Percentiles rank a stretch among this genome's conserved stretches.
Conservation (phyloP, 2,888 invertebrate species). For the Stenodema calcarata region DNA sequence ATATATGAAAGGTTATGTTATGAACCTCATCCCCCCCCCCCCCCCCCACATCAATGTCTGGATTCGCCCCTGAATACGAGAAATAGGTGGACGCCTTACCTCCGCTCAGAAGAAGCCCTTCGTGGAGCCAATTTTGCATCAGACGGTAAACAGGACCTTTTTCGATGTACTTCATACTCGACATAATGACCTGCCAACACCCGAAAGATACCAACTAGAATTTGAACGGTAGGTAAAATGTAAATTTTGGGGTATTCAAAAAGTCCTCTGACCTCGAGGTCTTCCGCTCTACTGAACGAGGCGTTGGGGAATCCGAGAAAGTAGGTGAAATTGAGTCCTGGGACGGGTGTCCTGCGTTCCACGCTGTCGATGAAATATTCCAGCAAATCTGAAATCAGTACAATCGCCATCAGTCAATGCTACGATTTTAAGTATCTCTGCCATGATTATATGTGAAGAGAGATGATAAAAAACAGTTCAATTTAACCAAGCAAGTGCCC, state of each 20-base stretch:
- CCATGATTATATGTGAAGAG: too few species aligned
- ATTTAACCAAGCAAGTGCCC: too few species aligned
- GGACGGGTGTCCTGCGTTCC: background rate
- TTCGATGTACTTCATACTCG: conserved; percentile 34
- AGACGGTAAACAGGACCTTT: conserved; percentile 38
- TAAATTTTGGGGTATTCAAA: too few species aligned
- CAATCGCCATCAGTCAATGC: background rate
- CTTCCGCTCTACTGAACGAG: background rate
- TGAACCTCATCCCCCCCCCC: too few species aligned
- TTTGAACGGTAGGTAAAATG: too few species aligned
- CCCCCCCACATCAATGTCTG: too few species aligned
- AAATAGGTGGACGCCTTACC: background rate
- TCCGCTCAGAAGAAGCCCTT: conserved; percentile 47
- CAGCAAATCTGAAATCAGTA: background rate
- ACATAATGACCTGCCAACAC: conserved; percentile 29
- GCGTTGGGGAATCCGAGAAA: background rate
- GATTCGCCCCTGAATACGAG: too few species aligned
- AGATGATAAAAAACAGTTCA: too few species aligned
- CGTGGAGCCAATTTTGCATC: conserved; percentile 40
- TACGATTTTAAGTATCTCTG: too few species aligned
- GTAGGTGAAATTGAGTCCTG: background rate
- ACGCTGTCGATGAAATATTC: background rate
- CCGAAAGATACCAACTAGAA: too few species aligned
- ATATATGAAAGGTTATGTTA: too few species aligned
- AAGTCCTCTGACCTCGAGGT: background rate